Evolutionary conservation across 1,140 invertebrate species (phyloP).

Genomic region (Trichonephila inaurata): DNA sequence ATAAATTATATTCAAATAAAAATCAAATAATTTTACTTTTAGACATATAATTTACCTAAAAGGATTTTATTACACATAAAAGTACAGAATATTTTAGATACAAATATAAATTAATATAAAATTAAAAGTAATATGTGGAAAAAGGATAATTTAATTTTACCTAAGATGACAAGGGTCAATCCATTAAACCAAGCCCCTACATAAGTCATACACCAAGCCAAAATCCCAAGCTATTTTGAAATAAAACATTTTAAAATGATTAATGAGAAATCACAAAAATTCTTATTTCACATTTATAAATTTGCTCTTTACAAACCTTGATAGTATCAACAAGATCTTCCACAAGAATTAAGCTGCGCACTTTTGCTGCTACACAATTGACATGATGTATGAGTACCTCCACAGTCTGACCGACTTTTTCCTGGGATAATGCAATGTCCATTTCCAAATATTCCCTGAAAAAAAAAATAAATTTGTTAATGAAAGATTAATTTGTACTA

Average conservation of each 20-base stretch:
- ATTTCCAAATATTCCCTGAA: conserved; percentile 91
- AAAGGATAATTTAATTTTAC: conserved; percentile 83
- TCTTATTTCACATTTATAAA: background rate
- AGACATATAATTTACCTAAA: too few relatives aligned
- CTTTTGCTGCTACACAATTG: conserved; percentile 89
- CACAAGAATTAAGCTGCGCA: conserved; percentile 95
- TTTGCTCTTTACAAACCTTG: conserved; percentile 80
- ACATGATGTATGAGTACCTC: conserved; percentile 91
- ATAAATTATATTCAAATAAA: too few relatives aligned
- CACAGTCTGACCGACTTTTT: conserved; percentile 92
- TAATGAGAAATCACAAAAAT: background rate
- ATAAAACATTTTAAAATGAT: background rate
- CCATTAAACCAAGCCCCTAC: conserved; percentile 99
- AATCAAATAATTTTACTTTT: too few relatives aligned
- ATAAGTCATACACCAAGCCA: conserved; percentile 97
- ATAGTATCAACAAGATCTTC: conserved; percentile 96
- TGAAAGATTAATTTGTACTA: too few relatives aligned
- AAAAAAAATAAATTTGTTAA: background rate
- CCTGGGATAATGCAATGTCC: conserved; percentile 91
- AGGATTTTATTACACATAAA: too few relatives aligned
- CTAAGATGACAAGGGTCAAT: conserved; percentile 96
- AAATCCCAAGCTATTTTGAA: conserved; percentile 88
- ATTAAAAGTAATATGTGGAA: too few relatives aligned
- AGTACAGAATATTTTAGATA: too few relatives aligned
- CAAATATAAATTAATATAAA: too few relatives aligned